Conservation (phyloP, 1,140 invertebrate genomes). For the Melipona quadrifasciata region DNA sequence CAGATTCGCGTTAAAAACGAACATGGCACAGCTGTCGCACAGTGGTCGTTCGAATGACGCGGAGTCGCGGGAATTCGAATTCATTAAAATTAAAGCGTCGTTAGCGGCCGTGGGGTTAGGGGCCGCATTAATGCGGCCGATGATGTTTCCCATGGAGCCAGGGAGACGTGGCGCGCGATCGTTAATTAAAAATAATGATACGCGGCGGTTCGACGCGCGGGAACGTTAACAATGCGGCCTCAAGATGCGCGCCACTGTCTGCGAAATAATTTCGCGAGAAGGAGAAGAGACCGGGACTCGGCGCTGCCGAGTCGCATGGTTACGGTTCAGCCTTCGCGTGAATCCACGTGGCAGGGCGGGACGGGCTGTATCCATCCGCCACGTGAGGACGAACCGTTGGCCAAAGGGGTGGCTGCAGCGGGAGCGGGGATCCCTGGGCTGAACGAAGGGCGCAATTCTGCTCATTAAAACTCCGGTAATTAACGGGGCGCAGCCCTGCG, state of each 20-base stretch:
- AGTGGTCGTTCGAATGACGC: background rate
- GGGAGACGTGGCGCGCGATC: slow-evolving; percentile 42
- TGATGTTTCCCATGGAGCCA: slow-evolving; percentile 55
- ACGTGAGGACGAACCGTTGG: slow-evolving; percentile 50
- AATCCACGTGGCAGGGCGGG: slow-evolving; percentile 49
- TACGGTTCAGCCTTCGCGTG: background rate
- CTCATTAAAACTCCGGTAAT: slow-evolving; percentile 74
- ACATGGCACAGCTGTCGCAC: background rate
- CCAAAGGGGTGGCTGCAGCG: background rate
- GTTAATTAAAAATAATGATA: slow-evolving; percentile 70
- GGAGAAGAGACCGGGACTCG: slow-evolving; percentile 9
- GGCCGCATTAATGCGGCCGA: slow-evolving; percentile 56
- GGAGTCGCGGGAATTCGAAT: slow-evolving; percentile 48
- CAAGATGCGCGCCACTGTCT: slow-evolving; percentile 56
- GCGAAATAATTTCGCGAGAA: slow-evolving; percentile 41
- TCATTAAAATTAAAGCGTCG: slow-evolving; percentile 66
- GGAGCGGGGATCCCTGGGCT: slow-evolving; percentile 21
- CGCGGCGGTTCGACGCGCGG: slow-evolving; percentile 31
- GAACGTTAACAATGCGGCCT: slow-evolving; percentile 54
- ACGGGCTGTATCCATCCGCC: slow-evolving; percentile 57
- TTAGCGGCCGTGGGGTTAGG: slow-evolving; percentile 40
- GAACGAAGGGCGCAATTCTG: slow-evolving; percentile 50
- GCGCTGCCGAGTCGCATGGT: background rate
- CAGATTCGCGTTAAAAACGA: background rate
- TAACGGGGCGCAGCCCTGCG: slow-evolving; percentile 47